Percentiles rank a stretch among this genome's conserved stretches.
These are phyloP conservation scores for Himalopsyche anomala DNA, from an alignment of 2,888 invertebrate species.

Conservation along the genomic window DNA sequence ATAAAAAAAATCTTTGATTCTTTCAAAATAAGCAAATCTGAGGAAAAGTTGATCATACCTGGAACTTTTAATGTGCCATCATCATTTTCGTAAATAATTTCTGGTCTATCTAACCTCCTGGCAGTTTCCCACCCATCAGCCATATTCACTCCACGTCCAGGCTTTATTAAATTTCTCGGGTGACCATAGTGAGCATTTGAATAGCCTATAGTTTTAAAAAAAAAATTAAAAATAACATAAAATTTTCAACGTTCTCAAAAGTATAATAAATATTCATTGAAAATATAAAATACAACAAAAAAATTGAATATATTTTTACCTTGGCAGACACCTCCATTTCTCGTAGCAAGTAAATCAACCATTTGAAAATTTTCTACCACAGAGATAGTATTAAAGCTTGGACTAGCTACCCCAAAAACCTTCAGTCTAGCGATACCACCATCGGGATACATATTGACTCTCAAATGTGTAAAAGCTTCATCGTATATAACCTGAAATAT, in stretches of 20 bases:
- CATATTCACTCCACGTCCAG: slow-evolving; percentile 76
- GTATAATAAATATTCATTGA: background rate
- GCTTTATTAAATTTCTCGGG: slow-evolving; percentile 78
- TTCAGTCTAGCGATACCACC: slow-evolving; percentile 80
- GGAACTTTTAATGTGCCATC: slow-evolving; percentile 78
- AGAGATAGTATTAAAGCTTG: slow-evolving; percentile 66
- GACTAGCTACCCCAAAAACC: slow-evolving; percentile 77
- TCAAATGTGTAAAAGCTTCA: slow-evolving; percentile 77
- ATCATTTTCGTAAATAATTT: slow-evolving; percentile 75
- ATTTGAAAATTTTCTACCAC: slow-evolving; percentile 69
- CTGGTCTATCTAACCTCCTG: slow-evolving; percentile 78
- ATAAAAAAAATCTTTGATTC: too few species aligned
- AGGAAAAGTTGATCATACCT: slow-evolving; percentile 68
- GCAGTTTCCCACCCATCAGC: slow-evolving; percentile 83
- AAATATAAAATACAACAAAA: background rate
- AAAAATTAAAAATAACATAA: background rate
- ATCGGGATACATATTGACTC: slow-evolving; percentile 81
- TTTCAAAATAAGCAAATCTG: background rate
- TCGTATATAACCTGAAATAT: slow-evolving; percentile 72
- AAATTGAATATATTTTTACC: slow-evolving; percentile 67
- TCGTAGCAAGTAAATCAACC: slow-evolving; percentile 76
- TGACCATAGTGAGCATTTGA: slow-evolving; percentile 82
- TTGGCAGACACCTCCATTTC: slow-evolving; percentile 77
- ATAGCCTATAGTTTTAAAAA: slow-evolving; percentile 70
- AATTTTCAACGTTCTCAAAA: background rate